phyloP scores from a whole-genome alignment of 2,797 vertebrate species.

The Ciconia nigra region DNA sequence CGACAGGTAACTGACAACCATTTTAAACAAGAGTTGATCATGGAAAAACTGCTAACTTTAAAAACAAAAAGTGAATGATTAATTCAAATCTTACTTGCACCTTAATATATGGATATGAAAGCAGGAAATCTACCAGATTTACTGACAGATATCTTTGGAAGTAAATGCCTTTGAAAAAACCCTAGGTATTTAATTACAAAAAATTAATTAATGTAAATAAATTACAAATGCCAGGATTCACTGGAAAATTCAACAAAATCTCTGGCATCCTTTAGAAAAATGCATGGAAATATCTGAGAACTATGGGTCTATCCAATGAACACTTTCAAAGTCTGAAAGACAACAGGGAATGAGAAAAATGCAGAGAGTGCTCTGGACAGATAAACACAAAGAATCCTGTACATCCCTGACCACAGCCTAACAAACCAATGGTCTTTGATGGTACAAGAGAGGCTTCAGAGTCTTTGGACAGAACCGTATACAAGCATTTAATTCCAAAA shows the following conservation, averaged over 20 bases:
- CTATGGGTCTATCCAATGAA: not conserved
- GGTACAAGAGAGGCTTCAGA: not conserved
- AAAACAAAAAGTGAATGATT: not conserved
- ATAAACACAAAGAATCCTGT: not conserved
- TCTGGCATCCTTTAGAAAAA: not conserved
- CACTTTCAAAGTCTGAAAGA: not conserved
- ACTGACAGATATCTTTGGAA: not conserved
- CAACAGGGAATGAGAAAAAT: not conserved
- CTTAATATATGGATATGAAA: not conserved
- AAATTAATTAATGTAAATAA: not conserved
- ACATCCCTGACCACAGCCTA: not conserved
- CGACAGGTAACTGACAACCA: not conserved
- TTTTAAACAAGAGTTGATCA: not conserved
- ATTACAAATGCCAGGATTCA: not conserved
- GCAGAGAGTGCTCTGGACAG: not conserved
- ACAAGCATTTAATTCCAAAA: not conserved
- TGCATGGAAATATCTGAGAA: not conserved
- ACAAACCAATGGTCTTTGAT: not conserved
- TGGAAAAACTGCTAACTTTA: not conserved
- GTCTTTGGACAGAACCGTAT: not conserved
- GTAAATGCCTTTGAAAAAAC: not conserved
- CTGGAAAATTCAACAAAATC: not conserved
- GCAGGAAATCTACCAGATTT: not conserved
- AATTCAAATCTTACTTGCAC: not conserved
- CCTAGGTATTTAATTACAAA: not conserved